phyloP scores from a whole-genome alignment of 2,797 vertebrate species.

The Chrysocyon brachyurus region DNA sequence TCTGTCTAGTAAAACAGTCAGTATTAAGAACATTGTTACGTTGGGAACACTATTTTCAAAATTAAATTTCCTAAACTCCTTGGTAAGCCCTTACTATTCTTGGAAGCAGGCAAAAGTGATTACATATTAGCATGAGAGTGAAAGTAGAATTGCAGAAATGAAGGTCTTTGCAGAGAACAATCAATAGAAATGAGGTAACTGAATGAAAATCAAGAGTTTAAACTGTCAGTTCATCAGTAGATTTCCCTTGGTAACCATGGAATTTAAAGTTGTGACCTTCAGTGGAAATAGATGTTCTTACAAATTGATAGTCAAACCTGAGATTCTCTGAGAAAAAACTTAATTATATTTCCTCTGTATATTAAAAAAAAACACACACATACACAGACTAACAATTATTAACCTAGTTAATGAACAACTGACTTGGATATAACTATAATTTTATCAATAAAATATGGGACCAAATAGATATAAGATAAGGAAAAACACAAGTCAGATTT shows the following conservation, averaged over 20 bases:
- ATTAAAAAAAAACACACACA: neutral
- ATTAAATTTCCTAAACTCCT: slow-evolving; percentile 62
- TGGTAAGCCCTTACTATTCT: slow-evolving; percentile 17
- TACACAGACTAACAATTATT: neutral
- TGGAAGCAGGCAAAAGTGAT: slow-evolving; percentile 20
- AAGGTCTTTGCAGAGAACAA: slow-evolving; percentile 66
- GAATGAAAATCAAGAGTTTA: slow-evolving; percentile 21
- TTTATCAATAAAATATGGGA: slow-evolving; percentile 42
- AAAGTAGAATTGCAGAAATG: neutral
- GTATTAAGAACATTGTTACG: neutral
- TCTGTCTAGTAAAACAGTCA: slow-evolving; percentile 32
- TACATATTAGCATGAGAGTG: neutral
- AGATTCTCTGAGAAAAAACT: neutral
- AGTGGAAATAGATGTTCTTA: slow-evolving; percentile 27
- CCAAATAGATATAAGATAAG: neutral
- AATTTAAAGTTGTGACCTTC: slow-evolving; percentile 47
- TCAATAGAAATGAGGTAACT: slow-evolving; percentile 56
- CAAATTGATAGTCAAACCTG: slow-evolving; percentile 42
- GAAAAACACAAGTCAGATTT: neutral
- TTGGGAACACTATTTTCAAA: slow-evolving; percentile 51
- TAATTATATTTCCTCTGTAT: neutral
- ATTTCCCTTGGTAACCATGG: slow-evolving; percentile 34
- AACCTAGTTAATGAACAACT: neutral
- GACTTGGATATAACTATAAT: neutral
- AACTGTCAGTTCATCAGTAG: neutral